A percentile compares a stretch with the other conserved stretches of the same genome.
phyloP scores from a whole-genome alignment of 2,888 invertebrate genomes.

The Agriopis aurantiaria region DNA sequence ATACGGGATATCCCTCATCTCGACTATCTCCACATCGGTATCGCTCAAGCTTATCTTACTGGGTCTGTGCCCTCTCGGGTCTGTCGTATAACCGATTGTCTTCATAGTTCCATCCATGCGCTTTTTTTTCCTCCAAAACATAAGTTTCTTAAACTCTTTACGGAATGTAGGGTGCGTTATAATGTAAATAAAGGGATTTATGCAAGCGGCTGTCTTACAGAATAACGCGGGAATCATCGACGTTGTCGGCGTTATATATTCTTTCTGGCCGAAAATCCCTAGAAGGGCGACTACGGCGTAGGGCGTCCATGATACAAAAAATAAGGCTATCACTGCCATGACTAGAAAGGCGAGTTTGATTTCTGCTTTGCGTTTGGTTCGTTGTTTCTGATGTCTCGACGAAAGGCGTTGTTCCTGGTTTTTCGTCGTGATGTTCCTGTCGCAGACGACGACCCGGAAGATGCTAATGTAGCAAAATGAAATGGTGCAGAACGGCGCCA shows the following conservation, averaged over 20 bases:
- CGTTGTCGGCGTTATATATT: slow-evolving; percentile 88
- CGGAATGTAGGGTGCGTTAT: slow-evolving; percentile 92
- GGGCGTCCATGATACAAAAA: slow-evolving; percentile 94
- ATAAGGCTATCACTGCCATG: slow-evolving; percentile 89
- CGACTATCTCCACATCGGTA: slow-evolving; percentile 83
- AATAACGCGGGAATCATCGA: slow-evolving; percentile 93
- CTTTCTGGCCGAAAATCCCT: slow-evolving; percentile 89
- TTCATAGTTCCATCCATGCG: slow-evolving; percentile 73
- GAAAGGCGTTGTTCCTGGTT: slow-evolving; percentile 81
- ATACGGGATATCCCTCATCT: slow-evolving; percentile 82
- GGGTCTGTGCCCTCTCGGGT: slow-evolving; percentile 67
- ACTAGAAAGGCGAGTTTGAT: slow-evolving; percentile 90
- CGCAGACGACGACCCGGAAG: slow-evolving; percentile 87
- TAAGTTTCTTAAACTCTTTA: slow-evolving; percentile 84
- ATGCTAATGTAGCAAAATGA: slow-evolving; percentile 91
- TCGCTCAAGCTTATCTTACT: slow-evolving; percentile 76
- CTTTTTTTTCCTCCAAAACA: slow-evolving; percentile 73
- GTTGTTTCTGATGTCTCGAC: slow-evolving; percentile 85
- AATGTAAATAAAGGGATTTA: slow-evolving; percentile 93
- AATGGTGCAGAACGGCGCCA: slow-evolving; percentile 90
- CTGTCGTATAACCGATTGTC: slow-evolving; percentile 69
- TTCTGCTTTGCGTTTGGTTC: slow-evolving; percentile 90
- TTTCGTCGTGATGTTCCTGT: slow-evolving; percentile 78
- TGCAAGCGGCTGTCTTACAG: slow-evolving; percentile 93
- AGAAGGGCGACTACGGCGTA: slow-evolving; percentile 92